Evolutionary conservation across 2,797 vertebrate genomes (phyloP).

Genomic region (Pangasius larnaudii): DNA sequence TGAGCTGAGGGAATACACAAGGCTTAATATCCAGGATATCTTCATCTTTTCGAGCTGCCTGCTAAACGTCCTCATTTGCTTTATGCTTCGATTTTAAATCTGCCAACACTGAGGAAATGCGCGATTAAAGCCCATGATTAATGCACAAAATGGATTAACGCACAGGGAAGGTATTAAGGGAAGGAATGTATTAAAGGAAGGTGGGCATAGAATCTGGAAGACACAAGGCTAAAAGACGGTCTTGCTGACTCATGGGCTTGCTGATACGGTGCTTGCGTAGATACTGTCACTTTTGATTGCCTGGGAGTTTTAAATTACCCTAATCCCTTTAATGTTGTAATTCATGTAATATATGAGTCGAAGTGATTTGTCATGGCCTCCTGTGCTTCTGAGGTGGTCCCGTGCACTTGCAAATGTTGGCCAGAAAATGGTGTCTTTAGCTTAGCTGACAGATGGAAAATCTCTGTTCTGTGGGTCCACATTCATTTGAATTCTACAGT

Average conservation of each 20-base stretch:
- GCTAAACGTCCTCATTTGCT: background rate
- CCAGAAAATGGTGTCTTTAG: background rate
- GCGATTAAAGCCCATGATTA: background rate
- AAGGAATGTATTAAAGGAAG: background rate
- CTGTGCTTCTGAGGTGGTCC: slow-evolving; percentile 15
- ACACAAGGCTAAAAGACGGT: background rate
- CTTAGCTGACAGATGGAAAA: slow-evolving; percentile 24
- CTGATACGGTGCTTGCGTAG: slow-evolving; percentile 37
- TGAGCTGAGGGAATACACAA: background rate
- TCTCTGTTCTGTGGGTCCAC: slow-evolving; percentile 14
- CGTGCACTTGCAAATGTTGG: background rate
- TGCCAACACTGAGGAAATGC: background rate
- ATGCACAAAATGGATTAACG: background rate
- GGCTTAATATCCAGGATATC: background rate
- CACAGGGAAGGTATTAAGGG: background rate
- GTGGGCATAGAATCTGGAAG: background rate
- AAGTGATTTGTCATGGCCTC: slow-evolving; percentile 49
- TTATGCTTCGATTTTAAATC: background rate
- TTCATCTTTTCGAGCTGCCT: background rate
- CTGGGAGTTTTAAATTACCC: slow-evolving; percentile 51
- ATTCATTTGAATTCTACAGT: slow-evolving; percentile 31
- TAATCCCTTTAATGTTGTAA: slow-evolving; percentile 53
- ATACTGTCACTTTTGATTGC: slow-evolving; percentile 49
- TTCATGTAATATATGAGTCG: slow-evolving; percentile 49
- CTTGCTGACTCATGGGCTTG: slow-evolving; percentile 35